phyloP scores from a whole-genome alignment of 2,888 invertebrate genomes.

The Ochropleura plecta region DNA sequence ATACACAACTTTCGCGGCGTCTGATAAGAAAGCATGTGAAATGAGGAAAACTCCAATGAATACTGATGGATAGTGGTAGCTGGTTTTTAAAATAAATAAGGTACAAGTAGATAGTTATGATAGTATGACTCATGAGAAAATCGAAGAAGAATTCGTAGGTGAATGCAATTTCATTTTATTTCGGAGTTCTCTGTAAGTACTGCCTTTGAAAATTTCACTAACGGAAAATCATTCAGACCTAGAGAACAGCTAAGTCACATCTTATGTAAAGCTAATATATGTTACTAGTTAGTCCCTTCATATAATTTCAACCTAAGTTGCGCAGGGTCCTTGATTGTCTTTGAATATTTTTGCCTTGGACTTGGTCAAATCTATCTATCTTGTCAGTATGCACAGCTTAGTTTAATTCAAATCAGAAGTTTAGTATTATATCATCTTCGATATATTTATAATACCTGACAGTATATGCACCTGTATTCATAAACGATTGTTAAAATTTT shows the following conservation, averaged over 20 bases:
- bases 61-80: slow-evolving; percentile 20
- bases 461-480: neutral
- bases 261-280: neutral
- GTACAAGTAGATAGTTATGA: neutral
- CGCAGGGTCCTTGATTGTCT: neutral
- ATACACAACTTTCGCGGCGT: slow-evolving; percentile 56
- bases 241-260: neutral
- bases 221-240: neutral
- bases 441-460: neutral
- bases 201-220: neutral
- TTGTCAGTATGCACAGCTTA: neutral
- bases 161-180: no score
- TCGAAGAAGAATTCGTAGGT: no score
- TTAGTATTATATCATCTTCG: neutral
- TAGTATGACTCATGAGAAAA: no score
- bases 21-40: slow-evolving; percentile 51
- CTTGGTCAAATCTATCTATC: no score
- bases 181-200: no score
- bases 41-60: slow-evolving; percentile 61
- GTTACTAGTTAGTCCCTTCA: neutral
- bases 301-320: neutral
- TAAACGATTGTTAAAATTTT: slow-evolving; percentile 2
- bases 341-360: no score
- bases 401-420: neutral
- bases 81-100: slow-evolving; percentile 1